Evolutionary conservation across 2,113 vertebrate genomes (phyloP).

Genomic region (Tychaedon coryphoeus): DNA sequence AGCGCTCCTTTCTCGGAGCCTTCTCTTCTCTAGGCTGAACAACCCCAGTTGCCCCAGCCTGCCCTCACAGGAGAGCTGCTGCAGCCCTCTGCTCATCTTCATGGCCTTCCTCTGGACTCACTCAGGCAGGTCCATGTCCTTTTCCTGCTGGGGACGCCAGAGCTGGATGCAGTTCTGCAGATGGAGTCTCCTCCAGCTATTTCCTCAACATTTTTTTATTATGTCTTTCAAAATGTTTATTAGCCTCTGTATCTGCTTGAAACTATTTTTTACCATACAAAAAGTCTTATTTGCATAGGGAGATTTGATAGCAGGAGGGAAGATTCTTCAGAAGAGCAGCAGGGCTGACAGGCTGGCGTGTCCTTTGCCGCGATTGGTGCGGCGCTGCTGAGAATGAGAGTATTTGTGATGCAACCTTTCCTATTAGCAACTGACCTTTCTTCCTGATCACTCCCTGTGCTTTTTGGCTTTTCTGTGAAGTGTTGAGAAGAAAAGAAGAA

Average conservation of each 20-base stretch:
- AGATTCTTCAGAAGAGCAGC: not conserved
- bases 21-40: not conserved
- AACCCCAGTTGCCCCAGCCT: not conserved
- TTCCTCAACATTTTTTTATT: not conserved
- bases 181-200: not conserved
- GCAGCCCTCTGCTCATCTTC: not conserved
- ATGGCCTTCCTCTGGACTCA: not conserved
- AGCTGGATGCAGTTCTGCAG: not conserved
- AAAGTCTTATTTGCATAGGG: not conserved
- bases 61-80: not conserved
- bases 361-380: not conserved
- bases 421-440: slow-evolving; percentile 27
- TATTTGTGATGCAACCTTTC: slow-evolving; percentile 3
- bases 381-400: fast-evolving
- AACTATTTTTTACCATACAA: not conserved
- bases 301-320: not conserved
- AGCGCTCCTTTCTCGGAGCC: fast-evolving
- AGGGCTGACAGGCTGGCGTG: fast-evolving
- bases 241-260: not conserved
- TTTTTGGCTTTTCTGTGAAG: not conserved
- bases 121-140: not conserved
- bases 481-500: not conserved
- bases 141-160: not conserved
- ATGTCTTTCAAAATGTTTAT: not conserved
- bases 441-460: not conserved